phyloP scores from a whole-genome alignment of 2,113 vertebrate species.

The Mastomys coucha region DNA sequence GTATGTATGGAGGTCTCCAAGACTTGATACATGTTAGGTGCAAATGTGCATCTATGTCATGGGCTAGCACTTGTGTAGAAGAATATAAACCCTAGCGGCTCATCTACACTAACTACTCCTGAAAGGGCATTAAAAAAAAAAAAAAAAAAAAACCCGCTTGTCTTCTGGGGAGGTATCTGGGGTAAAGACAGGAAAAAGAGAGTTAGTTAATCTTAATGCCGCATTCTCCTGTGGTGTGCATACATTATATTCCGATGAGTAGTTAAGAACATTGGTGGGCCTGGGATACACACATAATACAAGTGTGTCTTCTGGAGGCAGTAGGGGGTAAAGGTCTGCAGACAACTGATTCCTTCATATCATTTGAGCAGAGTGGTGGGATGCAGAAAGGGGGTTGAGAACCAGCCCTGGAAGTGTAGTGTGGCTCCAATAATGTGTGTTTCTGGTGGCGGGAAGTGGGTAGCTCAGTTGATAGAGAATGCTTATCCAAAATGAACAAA shows the following conservation, averaged over 20 bases:
- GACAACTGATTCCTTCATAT: not conserved
- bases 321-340: not conserved
- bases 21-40: not conserved
- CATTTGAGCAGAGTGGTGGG: not conserved
- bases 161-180: not conserved
- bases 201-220: not conserved
- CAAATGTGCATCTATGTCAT: not conserved
- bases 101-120: not conserved
- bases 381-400: not conserved
- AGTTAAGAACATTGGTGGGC: not conserved
- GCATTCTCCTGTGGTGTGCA: not conserved
- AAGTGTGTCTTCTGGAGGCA: not conserved
- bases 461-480: not conserved
- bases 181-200: not conserved
- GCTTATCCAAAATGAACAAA: not conserved
- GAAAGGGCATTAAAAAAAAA: not conserved
- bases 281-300: not conserved
- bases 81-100: not conserved
- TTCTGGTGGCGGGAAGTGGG: not conserved
- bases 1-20: not conserved
- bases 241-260: not conserved
- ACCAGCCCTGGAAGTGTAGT: accelerated
- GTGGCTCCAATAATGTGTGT: not conserved
- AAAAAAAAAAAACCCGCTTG: not conserved
- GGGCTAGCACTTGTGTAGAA: not conserved